A percentile compares a stretch with the other conserved stretches of the same genome.
phyloP scores from a whole-genome alignment of 2,888 invertebrate genomes.

The Agrotis puta region DNA sequence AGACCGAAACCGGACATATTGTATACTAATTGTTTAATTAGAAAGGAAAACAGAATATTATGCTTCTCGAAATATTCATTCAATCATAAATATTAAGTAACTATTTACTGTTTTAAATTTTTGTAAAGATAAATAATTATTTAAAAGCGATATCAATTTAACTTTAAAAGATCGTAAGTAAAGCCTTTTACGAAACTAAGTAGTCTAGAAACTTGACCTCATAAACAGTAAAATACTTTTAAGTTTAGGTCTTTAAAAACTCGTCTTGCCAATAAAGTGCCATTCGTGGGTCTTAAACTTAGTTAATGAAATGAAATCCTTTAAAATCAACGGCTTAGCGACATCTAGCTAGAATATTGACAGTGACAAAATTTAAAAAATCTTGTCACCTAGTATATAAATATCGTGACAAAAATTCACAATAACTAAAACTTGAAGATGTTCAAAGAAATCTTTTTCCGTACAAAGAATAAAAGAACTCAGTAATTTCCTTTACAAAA shows the following conservation, averaged over 20 bases:
- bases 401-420: background rate
- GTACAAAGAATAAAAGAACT: constrained; percentile 38
- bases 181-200: background rate
- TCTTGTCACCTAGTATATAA: background rate
- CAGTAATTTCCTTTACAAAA: constrained; percentile 36
- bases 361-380: background rate
- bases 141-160: background rate
- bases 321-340: background rate
- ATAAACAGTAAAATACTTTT: background rate
- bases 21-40: background rate
- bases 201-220: constrained; percentile 13
- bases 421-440: background rate
- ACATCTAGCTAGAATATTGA: constrained; percentile 2
- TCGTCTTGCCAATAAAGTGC: constrained; percentile 4
- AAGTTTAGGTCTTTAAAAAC: constrained; percentile 27
- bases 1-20: too few relatives aligned
- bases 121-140: background rate
- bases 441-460: constrained; percentile 9
- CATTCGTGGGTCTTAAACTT: background rate
- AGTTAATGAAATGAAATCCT: background rate
- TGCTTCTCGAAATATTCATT: background rate
- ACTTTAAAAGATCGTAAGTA: background rate
- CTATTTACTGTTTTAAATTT: background rate
- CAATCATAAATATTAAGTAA: background rate
- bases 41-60: background rate